Percentiles rank a stretch among this genome's conserved stretches.
These are phyloP conservation scores for Eupithecia exiguata DNA, from an alignment of 2,888 invertebrate genomes.

Conservation along the genomic window DNA sequence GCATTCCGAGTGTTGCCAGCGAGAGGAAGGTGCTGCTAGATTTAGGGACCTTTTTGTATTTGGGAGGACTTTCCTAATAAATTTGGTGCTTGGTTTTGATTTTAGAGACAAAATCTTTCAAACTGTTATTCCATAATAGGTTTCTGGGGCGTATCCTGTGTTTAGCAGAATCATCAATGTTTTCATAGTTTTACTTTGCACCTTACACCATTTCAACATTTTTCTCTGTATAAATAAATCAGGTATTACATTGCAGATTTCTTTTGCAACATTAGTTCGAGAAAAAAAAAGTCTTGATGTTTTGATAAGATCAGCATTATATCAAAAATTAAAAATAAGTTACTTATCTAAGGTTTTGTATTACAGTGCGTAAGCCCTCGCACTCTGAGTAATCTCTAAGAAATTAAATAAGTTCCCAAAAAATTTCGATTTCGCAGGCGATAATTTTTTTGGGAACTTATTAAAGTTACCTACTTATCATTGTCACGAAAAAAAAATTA, in stretches of 20 bases:
- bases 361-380: no score
- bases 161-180: neutral
- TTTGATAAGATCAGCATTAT: no score
- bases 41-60: neutral
- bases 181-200: neutral
- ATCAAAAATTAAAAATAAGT: no score
- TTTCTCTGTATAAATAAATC: neutral
- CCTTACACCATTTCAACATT: neutral
- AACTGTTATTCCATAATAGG: neutral
- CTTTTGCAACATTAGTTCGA: no score
- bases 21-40: neutral
- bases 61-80: neutral
- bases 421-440: no score
- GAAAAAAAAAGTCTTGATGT: no score
- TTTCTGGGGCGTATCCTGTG: neutral
- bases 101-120: neutral
- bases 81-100: neutral
- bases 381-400: no score
- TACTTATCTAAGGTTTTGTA: no score
- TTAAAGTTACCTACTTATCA: no score
- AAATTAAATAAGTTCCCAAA: no score
- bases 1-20: conserved; percentile 53
- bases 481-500: no score
- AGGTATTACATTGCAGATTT: neutral
- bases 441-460: no score